Percentiles rank a stretch among this genome's conserved stretches.
phyloP scores from a whole-genome alignment of 2,888 invertebrate genomes.

The Patella pellucida region DNA sequence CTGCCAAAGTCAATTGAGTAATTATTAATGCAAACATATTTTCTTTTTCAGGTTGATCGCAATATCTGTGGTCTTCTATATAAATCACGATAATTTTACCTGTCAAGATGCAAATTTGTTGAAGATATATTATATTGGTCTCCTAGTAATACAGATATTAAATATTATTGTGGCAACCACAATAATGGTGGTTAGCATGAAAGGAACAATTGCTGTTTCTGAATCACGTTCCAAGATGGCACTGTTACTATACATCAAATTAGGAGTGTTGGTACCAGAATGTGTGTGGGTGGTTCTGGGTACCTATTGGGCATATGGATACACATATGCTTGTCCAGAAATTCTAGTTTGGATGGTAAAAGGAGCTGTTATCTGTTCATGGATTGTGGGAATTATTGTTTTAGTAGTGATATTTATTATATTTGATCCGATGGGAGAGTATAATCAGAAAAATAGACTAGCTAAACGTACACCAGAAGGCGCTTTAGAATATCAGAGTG shows the following conservation, averaged over 20 bases:
- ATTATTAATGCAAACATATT: not conserved
- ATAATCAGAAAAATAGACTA: constrained; percentile 17
- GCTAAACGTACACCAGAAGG: constrained; percentile 19
- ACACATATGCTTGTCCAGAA: constrained; percentile 49
- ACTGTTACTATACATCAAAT: constrained; percentile 79
- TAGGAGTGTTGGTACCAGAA: constrained; percentile 83
- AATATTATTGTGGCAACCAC: constrained; percentile 68
- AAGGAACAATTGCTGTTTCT: constrained; percentile 85
- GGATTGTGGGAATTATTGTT: constrained; percentile 81
- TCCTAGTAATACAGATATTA: constrained; percentile 62
- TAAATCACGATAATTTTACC: constrained; percentile 78
- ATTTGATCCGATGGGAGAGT: constrained; percentile 84
- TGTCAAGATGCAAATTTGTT: constrained; percentile 83
- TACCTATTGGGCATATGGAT: constrained; percentile 82
- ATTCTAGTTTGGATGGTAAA: constrained; percentile 57
- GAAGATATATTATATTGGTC: constrained; percentile 80
- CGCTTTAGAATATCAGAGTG: constrained; percentile 19
- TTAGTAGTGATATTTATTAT: constrained; percentile 83
- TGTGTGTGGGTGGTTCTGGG: constrained; percentile 84
- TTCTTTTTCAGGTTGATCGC: constrained; percentile 77
- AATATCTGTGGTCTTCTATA: constrained; percentile 77
- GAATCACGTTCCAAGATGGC: constrained; percentile 81
- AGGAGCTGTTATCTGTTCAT: constrained; percentile 85
- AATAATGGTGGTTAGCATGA: constrained; percentile 65
- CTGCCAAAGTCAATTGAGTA: too few species aligned